Conservation (phyloP, 1,140 invertebrate genomes). For the Pogonomyrmex barbatus region DNA sequence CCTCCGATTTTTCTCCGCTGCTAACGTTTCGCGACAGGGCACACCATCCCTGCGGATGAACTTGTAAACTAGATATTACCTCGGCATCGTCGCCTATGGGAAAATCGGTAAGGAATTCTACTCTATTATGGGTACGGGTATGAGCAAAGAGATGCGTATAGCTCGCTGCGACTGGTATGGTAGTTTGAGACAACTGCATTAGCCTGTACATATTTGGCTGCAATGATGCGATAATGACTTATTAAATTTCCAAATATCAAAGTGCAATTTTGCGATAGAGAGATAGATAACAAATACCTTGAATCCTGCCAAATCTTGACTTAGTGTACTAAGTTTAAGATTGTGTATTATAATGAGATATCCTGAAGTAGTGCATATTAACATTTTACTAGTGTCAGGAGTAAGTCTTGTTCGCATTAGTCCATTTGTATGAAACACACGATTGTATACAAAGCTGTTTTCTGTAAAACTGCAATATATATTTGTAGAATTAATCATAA, state of each 20-base stretch:
- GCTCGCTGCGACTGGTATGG: slow-evolving; percentile 91
- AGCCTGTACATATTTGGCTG: slow-evolving; percentile 95
- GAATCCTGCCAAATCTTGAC: slow-evolving; percentile 93
- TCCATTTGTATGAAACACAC: slow-evolving; percentile 93
- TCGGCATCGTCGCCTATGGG: slow-evolving; percentile 94
- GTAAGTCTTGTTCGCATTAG: slow-evolving; percentile 95
- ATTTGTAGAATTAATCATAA: slow-evolving; percentile 48
- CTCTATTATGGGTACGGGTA: slow-evolving; percentile 91
- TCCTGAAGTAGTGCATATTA: slow-evolving; percentile 95
- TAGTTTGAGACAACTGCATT: slow-evolving; percentile 94
- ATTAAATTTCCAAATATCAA: neutral
- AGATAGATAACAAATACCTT: slow-evolving; percentile 87
- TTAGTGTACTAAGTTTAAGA: slow-evolving; percentile 92
- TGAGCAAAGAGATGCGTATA: slow-evolving; percentile 93
- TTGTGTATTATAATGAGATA: slow-evolving; percentile 96
- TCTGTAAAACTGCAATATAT: slow-evolving; percentile 88
- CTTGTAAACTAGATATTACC: slow-evolving; percentile 95
- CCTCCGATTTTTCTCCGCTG: slow-evolving; percentile 94
- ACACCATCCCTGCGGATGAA: slow-evolving; percentile 97
- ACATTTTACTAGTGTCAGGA: slow-evolving; percentile 94
- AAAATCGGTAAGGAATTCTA: slow-evolving; percentile 96
- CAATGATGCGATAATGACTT: slow-evolving; percentile 65
- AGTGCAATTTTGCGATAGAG: neutral
- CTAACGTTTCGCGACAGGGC: slow-evolving; percentile 95
- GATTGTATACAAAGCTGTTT: slow-evolving; percentile 91